Base-by-base conservation (phyloP, 2,113 vertebrate species). In the Hyla sarda region DNA sequence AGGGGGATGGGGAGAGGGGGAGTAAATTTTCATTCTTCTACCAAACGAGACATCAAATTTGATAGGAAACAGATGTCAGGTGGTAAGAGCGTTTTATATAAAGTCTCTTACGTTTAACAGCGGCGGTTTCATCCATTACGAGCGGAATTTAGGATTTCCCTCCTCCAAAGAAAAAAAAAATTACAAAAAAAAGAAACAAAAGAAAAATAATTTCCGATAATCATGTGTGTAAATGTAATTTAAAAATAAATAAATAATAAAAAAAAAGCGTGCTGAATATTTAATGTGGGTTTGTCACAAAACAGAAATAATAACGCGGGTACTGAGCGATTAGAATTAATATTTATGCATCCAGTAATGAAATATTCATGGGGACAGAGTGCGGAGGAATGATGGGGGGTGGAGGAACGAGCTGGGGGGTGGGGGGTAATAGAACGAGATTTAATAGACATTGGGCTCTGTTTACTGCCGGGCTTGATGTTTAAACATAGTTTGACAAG, bases 301-400 rank as follows among this genome's bases (percentile, higher is more conserved):
- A 94, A 96, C 94, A 96, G 95, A 96, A 97, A 98, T 96, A 99
- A 99, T 98, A 98, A 98, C 96, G 96, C 93, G 93, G 93, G 95
- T 96, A 96, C 96, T 95, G 96, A 97, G 96, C 96, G 96, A 97
- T 98, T 97, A 97, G 96, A 95, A 97, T 99, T 97, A 98, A 99
- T 99, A 99, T 99, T 98, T 97, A 99, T 99, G 96, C 92, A 91
- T 90, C 95, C 94, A 77, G 91, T 93, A 95, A 99, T 99, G 96
- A 99, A 99, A 99, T 97, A 99, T 99, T 98, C 97, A 99, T 99
- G 93, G 96, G 94, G 94, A 94, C 90, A 92, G 93, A 94, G 93
- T 73, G 85, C 30, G 85, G 56, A 48, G 90, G 95, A 91, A 92
- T 45, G 93, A 91, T 88, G 88, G 90, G 88, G 86, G 85, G 80